These are phyloP conservation scores for Pinctada fucata DNA, from an alignment of 2,888 invertebrate species.

Conservation along the genomic window DNA sequence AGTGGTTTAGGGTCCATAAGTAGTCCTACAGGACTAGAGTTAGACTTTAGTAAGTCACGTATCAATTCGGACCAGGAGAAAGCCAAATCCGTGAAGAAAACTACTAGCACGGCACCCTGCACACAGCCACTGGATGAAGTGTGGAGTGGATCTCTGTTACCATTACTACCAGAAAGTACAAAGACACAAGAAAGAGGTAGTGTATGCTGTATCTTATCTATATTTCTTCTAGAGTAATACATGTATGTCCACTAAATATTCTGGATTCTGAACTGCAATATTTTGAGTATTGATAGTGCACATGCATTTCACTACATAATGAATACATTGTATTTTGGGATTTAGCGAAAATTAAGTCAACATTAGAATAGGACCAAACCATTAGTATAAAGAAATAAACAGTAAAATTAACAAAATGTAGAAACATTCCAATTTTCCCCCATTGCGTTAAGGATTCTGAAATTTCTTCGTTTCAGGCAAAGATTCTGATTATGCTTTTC, in stretches of 20 bases:
- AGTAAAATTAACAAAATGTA: too few relatives aligned
- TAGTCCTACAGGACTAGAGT: constrained; percentile 29
- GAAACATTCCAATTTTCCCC: too few relatives aligned
- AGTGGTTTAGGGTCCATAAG: constrained; percentile 36
- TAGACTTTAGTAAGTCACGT: constrained; percentile 1
- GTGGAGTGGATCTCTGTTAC: constrained; percentile 47
- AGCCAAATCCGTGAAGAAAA: constrained; percentile 12
- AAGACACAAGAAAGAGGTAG: constrained; percentile 51
- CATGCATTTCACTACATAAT: too few relatives aligned
- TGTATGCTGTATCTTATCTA: neutral
- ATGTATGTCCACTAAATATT: neutral
- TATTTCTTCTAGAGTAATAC: neutral
- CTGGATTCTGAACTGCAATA: neutral
- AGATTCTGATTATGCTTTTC: too few relatives aligned
- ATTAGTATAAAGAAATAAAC: too few relatives aligned
- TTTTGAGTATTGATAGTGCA: too few relatives aligned
- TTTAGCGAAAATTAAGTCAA: too few relatives aligned
- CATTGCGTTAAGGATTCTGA: too few relatives aligned
- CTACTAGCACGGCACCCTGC: constrained; percentile 28
- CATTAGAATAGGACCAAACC: too few relatives aligned
- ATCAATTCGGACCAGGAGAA: constrained; percentile 6
- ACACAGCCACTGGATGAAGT: constrained; percentile 53
- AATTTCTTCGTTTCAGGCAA: too few relatives aligned
- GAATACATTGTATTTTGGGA: too few relatives aligned
- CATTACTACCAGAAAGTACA: constrained; percentile 48